Percentiles rank a stretch among this genome's conserved stretches.
Conservation (phyloP, 2,797 vertebrate species). For the Jordanella pulchra region DNA sequence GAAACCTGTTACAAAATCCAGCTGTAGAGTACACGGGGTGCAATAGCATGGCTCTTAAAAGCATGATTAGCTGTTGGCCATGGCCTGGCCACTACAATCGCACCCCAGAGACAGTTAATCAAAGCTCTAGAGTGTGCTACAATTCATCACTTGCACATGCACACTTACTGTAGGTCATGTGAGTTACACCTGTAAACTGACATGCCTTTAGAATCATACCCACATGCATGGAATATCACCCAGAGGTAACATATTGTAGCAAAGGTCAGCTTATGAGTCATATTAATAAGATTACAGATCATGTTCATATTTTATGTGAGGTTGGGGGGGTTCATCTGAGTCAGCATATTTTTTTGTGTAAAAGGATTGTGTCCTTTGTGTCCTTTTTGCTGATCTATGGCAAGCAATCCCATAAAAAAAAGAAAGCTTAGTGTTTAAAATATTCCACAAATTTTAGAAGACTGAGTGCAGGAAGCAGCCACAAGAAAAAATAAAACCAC, state of each 20-base stretch:
- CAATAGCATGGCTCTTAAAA: slow-evolving; percentile 20
- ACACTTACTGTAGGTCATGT: slow-evolving; percentile 16
- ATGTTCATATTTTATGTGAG: background rate
- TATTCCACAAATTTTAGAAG: slow-evolving; percentile 3
- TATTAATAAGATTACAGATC: background rate
- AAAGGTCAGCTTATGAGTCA: slow-evolving; percentile 15
- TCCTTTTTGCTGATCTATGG: background rate
- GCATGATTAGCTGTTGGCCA: slow-evolving; percentile 29
- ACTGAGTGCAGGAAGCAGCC: background rate
- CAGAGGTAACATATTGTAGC: background rate
- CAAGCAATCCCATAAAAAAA: background rate
- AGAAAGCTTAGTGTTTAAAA: background rate
- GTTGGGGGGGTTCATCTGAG: slow-evolving; percentile 4
- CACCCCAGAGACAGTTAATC: slow-evolving; percentile 50
- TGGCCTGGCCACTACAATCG: slow-evolving; percentile 52
- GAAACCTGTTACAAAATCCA: background rate
- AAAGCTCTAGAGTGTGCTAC: slow-evolving; percentile 32
- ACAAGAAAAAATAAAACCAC: slow-evolving; percentile 4
- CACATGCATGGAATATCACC: background rate
- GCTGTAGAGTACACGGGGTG: slow-evolving; percentile 4
- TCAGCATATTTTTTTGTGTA: slow-evolving; percentile 17
- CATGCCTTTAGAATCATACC: slow-evolving; percentile 7
- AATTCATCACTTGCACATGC: slow-evolving; percentile 30
- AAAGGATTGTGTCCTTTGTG: background rate
- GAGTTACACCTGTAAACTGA: slow-evolving; percentile 20